Evolutionary conservation across 1,140 invertebrate species (phyloP).

Genomic region (Goniozus legneri): DNA sequence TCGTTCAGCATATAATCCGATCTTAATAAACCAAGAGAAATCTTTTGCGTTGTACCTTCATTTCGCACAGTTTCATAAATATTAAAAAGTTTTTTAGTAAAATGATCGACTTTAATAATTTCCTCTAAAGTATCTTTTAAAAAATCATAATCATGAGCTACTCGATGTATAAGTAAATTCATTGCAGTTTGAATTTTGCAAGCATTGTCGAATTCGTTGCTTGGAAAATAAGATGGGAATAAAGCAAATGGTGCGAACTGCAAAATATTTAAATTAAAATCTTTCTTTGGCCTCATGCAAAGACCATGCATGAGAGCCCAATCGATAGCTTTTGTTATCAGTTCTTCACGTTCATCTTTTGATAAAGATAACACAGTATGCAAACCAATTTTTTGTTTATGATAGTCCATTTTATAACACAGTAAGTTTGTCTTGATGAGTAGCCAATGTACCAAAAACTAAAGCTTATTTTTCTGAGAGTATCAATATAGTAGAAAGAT

Average conservation of each 20-base stretch:
- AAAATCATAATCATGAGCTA: slow-evolving; percentile 81
- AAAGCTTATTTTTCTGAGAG: too few relatives aligned
- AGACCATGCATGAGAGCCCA: slow-evolving; percentile 80
- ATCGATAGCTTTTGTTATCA: slow-evolving; percentile 75
- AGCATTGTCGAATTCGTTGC: slow-evolving; percentile 72
- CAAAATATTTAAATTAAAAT: slow-evolving; percentile 65
- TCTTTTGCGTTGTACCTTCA: slow-evolving; percentile 71
- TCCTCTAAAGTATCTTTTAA: slow-evolving; percentile 64
- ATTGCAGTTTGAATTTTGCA: slow-evolving; percentile 69
- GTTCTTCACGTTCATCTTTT: slow-evolving; percentile 59
- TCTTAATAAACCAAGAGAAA: slow-evolving; percentile 62
- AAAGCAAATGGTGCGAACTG: slow-evolving; percentile 78
- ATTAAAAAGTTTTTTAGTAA: slow-evolving; percentile 75
- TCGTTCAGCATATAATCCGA: slow-evolving; percentile 70
- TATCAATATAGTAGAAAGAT: too few relatives aligned
- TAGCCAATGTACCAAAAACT: too few relatives aligned
- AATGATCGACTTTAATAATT: slow-evolving; percentile 80
- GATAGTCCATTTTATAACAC: too few relatives aligned
- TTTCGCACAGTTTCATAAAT: slow-evolving; percentile 74
- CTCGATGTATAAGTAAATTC: slow-evolving; percentile 81
- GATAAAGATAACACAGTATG: slow-evolving; percentile 55
- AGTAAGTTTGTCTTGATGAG: too few relatives aligned
- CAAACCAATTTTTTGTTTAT: too few relatives aligned
- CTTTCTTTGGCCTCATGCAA: slow-evolving; percentile 69
- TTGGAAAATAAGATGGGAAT: slow-evolving; percentile 78